phyloP scores from a whole-genome alignment of 2,113 vertebrate species.

The Tychaedon coryphoeus region DNA sequence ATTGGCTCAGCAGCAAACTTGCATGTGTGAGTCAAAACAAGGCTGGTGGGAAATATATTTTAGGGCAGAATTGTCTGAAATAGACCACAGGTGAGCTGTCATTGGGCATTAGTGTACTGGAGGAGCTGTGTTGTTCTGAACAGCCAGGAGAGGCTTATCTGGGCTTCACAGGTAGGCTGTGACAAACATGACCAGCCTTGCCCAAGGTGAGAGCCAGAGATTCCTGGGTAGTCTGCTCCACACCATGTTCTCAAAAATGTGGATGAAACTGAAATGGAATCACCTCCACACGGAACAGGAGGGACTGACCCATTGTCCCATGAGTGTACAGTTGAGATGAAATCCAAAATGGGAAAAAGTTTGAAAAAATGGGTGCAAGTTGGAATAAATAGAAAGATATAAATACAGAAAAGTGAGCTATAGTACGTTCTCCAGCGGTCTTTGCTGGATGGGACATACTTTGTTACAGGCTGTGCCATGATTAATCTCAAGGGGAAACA shows the following conservation, averaged over 20 bases:
- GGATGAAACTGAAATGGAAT: background rate
- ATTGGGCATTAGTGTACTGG: background rate
- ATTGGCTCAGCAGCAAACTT: background rate
- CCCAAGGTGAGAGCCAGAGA: background rate
- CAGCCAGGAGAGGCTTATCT: background rate
- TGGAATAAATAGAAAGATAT: background rate
- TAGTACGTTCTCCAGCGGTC: rapidly evolving
- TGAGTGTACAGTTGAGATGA: background rate
- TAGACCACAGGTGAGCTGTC: background rate
- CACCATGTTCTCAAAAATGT: background rate
- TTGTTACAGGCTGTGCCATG: background rate
- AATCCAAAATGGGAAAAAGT: background rate
- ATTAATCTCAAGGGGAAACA: background rate
- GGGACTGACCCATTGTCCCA: background rate
- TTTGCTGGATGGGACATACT: background rate
- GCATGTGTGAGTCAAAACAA: background rate
- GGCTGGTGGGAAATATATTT: background rate
- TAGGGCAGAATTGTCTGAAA: background rate
- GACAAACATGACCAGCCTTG: background rate
- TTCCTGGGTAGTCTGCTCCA: background rate
- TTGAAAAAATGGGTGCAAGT: background rate
- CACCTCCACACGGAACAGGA: background rate
- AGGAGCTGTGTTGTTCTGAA: background rate
- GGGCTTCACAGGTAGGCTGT: background rate
- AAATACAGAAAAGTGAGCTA: background rate